phyloP scores from a whole-genome alignment of 2,797 vertebrate genomes.

The Iguana delicatissima region DNA sequence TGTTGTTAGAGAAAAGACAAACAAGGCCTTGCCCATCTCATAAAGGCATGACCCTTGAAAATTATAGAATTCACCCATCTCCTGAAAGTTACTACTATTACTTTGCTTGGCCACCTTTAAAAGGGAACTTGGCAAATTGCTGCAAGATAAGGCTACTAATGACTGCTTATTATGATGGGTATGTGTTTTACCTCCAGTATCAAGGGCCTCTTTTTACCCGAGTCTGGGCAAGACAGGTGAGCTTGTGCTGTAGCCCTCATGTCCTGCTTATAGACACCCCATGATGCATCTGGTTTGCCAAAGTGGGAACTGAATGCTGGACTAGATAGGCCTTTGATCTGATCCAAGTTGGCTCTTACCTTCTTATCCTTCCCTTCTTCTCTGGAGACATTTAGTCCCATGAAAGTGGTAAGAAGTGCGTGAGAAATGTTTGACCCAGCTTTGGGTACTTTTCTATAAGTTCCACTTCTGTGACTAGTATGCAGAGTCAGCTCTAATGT shows the following conservation, averaged over 20 bases:
- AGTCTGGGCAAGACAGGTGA: too few species aligned
- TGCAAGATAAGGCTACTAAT: background rate
- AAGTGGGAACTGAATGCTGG: too few species aligned
- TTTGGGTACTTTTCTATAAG: background rate
- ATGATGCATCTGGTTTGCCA: too few species aligned
- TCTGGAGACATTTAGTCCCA: background rate
- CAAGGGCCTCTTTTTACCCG: background rate
- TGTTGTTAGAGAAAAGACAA: background rate
- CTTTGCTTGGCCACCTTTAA: background rate
- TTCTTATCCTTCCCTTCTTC: background rate
- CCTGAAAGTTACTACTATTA: background rate
- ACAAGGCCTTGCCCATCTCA: background rate
- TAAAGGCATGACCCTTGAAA: background rate
- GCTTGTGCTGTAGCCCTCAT: too few species aligned
- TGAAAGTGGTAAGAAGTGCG: background rate
- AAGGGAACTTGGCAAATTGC: background rate
- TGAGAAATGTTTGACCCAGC: too few species aligned
- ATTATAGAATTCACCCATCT: background rate
- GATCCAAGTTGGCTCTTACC: too few species aligned
- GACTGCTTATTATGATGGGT: background rate
- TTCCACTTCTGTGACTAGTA: background rate
- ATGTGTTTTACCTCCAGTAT: background rate
- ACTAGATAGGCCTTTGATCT: too few species aligned
- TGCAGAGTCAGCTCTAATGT: conserved; percentile 10
- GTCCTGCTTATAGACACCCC: too few species aligned